phyloP scores from a whole-genome alignment of 1,140 invertebrate genomes.

The Globodera rostochiensis region DNA sequence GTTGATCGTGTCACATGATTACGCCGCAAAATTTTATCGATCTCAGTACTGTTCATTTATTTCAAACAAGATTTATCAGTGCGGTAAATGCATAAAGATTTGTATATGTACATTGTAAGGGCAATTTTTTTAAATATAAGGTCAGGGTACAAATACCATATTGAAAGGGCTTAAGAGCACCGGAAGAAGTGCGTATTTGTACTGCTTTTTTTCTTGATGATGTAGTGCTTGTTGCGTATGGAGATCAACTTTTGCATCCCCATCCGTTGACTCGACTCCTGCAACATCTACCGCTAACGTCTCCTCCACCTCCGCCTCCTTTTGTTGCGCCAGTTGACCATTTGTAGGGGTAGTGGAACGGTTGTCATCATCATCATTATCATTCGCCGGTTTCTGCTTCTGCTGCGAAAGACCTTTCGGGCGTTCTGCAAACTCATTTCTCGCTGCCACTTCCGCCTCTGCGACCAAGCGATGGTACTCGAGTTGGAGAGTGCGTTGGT shows the following conservation, averaged over 20 bases:
- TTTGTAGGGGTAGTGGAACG: too few species aligned
- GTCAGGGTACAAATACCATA: slow-evolving; percentile 8
- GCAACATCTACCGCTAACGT: neutral
- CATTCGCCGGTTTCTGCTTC: neutral
- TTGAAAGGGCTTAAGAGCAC: slow-evolving; percentile 7
- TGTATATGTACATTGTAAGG: neutral
- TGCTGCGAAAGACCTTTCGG: too few species aligned
- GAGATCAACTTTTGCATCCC: too few species aligned
- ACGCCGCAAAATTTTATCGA: slow-evolving; percentile 16
- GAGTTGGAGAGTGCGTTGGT: neutral
- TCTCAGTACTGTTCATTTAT: slow-evolving; percentile 12
- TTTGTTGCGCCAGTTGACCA: neutral
- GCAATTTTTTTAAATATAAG: neutral
- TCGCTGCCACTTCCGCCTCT: neutral
- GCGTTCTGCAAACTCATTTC: too few species aligned
- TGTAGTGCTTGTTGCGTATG: too few species aligned
- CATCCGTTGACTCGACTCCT: neutral
- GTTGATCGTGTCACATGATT: neutral
- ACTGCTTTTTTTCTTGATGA: neutral
- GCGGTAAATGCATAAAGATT: neutral
- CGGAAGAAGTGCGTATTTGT: slow-evolving; percentile 16
- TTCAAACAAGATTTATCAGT: neutral
- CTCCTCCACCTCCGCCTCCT: neutral
- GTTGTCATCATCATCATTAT: too few species aligned
- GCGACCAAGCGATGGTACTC: neutral